Base-by-base conservation (phyloP, 2,888 invertebrate genomes). In the Minunthozetes semirufus region DNA sequence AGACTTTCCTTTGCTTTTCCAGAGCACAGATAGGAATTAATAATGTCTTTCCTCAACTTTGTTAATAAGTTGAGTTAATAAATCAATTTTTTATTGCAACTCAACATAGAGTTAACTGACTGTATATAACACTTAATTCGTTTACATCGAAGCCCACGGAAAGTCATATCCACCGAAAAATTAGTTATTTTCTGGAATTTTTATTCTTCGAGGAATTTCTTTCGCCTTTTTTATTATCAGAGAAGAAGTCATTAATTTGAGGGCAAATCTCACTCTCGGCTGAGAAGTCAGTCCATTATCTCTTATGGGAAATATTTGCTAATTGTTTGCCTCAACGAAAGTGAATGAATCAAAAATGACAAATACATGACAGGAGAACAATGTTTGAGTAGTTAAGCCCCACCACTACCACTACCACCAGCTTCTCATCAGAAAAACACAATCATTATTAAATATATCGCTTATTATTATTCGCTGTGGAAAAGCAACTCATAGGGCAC, bases 331-430 rank as follows among this genome's bases (percentile, higher is more conserved):
- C 9, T 25, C 25, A 56, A 56, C 25, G 25, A 56, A 56, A 56
- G 15, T 25, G 56, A 56, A 56, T 56, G 25, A 56, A 56, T 56
- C 56, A 56, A 56, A 38, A 33, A 63, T 63, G 63, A 63, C 63
- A 63, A 63, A 63, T 38, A 63, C 63, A 63, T 63, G 63, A 63
- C 63, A 63, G 27, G 63, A 63, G 29, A 15, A 63, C 63, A 63
- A n/a, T 22, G 63, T 56, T 33, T 29, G 63, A 25, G n/a, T 56
- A 56, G 48, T 19, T 13, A 25, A 56, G 25, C 56, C 56, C 56
- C 13, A 22, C 22, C 56, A 25, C 53, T 25, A 48, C 4, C 5
- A 22, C 53, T 53, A 19, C 22, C 53, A 53, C 22, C 53, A 9
- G 15, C 22, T 33, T 33, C 33, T 33, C 19, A 50, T 50, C 19